Base-by-base conservation (phyloP, 2,797 vertebrate species). In the Amblyopsis hoosieri region DNA sequence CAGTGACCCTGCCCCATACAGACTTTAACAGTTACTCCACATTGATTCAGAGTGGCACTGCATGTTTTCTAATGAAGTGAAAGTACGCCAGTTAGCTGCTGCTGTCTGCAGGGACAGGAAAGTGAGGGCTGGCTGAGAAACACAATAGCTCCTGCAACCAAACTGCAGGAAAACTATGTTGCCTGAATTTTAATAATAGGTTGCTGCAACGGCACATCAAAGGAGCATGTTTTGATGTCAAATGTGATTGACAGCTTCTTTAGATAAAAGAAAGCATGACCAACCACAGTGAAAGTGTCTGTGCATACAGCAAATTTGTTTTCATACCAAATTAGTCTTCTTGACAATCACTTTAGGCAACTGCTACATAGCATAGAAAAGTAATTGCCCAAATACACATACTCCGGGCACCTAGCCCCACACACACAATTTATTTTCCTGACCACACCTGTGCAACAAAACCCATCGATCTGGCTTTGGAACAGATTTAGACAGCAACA, bases 401-500 rank as follows among this genome's bases (percentile, higher is more conserved):
- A 33, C 59, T 2, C 14, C 51, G n/a, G n/a, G 47, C 12, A 7
- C 17, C 51, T 17, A 15, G 10, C 51, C 17, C 10, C 51, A 17
- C 51, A 19, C 15, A 53, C 51, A 53, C 51, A 53, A 54, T 54
- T n/a, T 3, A 12, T 29, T 54, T 54, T 23, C 19, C 57, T 12
- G 45, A 59, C 17, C 4, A 75, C 12, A 76, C 69, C 70, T 75
- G 37, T 57, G 56, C 56, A 81, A 81, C 65, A 71, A 69, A 52
- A 66, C 19, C 48, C 9, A 86, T 88, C 11, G 71, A 84, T 87
- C 66, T 42, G 51, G 55, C 47, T 62, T 19, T 49, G 53, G 67
- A 79, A 75, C 70, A 53, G 37, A 65, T 80, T 79, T 59, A 72
- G 84, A 81, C 71, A 71, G 80, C 78, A 23, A 23, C 23, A 59